These are phyloP conservation scores for Caracal caracal DNA, from an alignment of 2,113 vertebrate genomes.

Conservation along the genomic window DNA sequence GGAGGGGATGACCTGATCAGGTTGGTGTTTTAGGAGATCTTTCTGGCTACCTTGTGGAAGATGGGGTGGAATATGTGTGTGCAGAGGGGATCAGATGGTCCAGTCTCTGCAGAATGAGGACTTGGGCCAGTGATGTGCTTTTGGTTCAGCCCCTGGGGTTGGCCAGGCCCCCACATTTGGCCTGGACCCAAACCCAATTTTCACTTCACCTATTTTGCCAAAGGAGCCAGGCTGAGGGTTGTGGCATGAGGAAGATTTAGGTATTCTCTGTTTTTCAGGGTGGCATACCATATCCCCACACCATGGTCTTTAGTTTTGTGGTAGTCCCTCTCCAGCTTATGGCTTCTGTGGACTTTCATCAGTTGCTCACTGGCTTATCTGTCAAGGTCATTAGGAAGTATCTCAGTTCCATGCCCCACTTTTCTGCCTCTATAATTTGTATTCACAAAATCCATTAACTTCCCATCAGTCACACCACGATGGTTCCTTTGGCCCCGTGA, in stretches of 20 bases:
- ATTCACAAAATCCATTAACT: not conserved
- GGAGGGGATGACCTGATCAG: not conserved
- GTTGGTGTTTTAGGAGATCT: not conserved
- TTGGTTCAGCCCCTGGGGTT: not conserved
- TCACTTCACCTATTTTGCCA: not conserved
- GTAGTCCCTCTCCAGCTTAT: not conserved
- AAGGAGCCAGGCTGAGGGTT: not conserved
- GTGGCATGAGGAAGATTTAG: not conserved
- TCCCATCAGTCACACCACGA: not conserved
- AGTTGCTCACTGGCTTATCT: not conserved
- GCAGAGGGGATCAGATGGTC: not conserved
- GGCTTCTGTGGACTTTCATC: not conserved
- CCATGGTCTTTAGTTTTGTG: not conserved
- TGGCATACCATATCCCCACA: no score
- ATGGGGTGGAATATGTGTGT: not conserved
- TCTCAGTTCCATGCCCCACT: not conserved
- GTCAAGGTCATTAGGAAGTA: not conserved
- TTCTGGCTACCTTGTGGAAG: not conserved
- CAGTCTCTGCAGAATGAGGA: not conserved
- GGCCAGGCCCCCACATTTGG: not conserved
- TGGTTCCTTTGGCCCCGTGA: not conserved
- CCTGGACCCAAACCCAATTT: not conserved
- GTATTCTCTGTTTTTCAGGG: not conserved
- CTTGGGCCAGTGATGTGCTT: not conserved
- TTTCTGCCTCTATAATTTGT: not conserved